A percentile compares a stretch with the other conserved stretches of the same genome.
These are phyloP conservation scores for Sarcophaga variegata DNA, from an alignment of 2,888 invertebrate species.

Conservation along the genomic window DNA sequence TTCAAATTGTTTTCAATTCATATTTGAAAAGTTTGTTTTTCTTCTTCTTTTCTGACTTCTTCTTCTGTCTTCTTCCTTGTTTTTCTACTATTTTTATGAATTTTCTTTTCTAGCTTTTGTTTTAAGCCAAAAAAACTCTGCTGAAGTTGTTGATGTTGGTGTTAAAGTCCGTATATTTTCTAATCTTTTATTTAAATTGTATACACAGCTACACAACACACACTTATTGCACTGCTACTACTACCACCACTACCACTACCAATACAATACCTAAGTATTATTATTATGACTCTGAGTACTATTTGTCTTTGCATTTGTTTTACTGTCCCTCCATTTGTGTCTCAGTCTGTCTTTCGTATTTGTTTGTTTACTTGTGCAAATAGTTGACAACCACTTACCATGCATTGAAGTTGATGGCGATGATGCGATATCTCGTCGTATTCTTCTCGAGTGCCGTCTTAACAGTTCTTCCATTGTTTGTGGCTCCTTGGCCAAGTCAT, in stretches of 20 bases:
- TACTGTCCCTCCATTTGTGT: neutral
- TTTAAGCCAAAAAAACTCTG: neutral
- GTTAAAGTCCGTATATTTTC: neutral
- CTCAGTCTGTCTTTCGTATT: neutral
- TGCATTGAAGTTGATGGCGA: conserved; percentile 79
- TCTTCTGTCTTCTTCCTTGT: neutral
- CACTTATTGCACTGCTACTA: too few relatives aligned
- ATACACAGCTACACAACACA: neutral
- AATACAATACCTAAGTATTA: too few relatives aligned
- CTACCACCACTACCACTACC: too few relatives aligned
- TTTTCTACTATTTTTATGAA: too few relatives aligned
- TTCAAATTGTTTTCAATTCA: conserved; percentile 69
- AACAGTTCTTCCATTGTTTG: conserved; percentile 65
- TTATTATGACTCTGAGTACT: too few relatives aligned
- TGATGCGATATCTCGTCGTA: conserved; percentile 78
- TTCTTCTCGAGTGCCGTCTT: conserved; percentile 68
- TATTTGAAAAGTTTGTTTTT: conserved; percentile 47
- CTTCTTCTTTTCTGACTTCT: neutral
- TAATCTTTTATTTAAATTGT: neutral
- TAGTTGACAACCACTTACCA: conserved; percentile 74
- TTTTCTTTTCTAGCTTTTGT: too few relatives aligned
- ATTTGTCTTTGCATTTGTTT: neutral
- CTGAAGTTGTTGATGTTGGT: neutral
- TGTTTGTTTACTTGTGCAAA: conserved; percentile 17
- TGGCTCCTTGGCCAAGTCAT: conserved; percentile 38